phyloP scores from a whole-genome alignment of 1,140 invertebrate genomes.

The Leptestheria dahalacensis region DNA sequence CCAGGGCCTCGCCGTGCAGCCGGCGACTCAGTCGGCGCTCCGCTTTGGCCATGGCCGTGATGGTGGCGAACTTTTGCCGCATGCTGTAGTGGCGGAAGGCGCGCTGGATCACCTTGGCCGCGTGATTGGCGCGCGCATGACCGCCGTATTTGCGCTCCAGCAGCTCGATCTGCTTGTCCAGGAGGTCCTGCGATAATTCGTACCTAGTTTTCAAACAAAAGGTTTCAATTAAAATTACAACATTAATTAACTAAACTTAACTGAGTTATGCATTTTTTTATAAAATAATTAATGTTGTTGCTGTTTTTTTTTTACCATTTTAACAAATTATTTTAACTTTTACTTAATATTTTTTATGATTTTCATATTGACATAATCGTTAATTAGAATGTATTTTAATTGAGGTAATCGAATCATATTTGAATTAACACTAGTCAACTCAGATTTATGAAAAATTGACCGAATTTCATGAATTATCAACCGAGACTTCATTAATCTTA shows the following conservation, averaged over 20 bases:
- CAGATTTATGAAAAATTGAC: too few species aligned
- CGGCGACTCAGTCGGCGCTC: slow-evolving; percentile 61
- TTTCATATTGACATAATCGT: too few species aligned
- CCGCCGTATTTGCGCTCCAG: slow-evolving; percentile 90
- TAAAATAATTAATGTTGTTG: neutral
- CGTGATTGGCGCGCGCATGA: slow-evolving; percentile 60
- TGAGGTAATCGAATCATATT: too few species aligned
- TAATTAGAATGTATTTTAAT: too few species aligned
- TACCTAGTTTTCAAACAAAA: slow-evolving; percentile 43
- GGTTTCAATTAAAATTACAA: neutral
- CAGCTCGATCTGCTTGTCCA: slow-evolving; percentile 91
- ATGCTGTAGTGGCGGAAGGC: slow-evolving; percentile 86
- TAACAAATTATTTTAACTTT: too few species aligned
- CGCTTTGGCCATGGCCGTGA: slow-evolving; percentile 81
- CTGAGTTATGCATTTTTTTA: neutral
- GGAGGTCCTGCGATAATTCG: slow-evolving; percentile 86
- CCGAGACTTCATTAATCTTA: too few species aligned
- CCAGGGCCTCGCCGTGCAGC: slow-evolving; percentile 32
- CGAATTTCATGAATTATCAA: too few species aligned
- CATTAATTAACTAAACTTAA: neutral
- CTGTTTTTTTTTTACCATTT: too few species aligned
- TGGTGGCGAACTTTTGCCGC: slow-evolving; percentile 83
- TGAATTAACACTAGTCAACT: too few species aligned
- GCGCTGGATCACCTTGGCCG: slow-evolving; percentile 86
- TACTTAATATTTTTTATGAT: too few species aligned